Conservation (phyloP, 1,140 invertebrate genomes). For the Pseudoatta argentina region DNA sequence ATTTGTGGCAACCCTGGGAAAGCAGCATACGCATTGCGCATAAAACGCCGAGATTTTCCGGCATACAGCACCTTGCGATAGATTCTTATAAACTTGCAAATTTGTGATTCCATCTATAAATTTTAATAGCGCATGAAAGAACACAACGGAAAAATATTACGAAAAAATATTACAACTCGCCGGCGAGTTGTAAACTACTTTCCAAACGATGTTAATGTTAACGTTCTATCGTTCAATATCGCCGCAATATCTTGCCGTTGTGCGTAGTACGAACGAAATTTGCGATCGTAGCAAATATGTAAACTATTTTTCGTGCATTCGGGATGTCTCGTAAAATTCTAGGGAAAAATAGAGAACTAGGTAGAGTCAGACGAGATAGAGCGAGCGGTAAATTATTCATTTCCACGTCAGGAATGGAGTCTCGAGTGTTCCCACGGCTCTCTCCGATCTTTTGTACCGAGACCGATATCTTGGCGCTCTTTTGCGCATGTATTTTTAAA, state of each 20-base stretch:
- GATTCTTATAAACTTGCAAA: neutral
- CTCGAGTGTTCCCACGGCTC: slow-evolving; percentile 10
- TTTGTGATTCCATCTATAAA: neutral
- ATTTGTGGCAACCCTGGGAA: too few species aligned
- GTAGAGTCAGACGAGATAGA: neutral
- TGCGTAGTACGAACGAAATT: neutral
- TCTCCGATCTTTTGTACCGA: slow-evolving; percentile 44
- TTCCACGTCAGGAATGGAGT: slow-evolving; percentile 28
- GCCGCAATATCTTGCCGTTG: neutral
- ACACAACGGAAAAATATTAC: neutral
- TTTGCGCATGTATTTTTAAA: slow-evolving; percentile 59
- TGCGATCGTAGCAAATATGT: neutral
- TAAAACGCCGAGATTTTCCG: neutral
- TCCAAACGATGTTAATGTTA: neutral
- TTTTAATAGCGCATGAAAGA: neutral
- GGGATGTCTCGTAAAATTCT: slow-evolving; percentile 24
- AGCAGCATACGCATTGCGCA: too few species aligned
- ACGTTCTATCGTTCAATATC: neutral
- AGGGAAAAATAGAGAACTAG: neutral
- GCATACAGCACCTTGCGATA: neutral
- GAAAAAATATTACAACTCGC: too few species aligned
- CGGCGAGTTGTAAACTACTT: neutral
- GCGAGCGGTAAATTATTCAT: slow-evolving; percentile 54
- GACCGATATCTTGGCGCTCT: slow-evolving; percentile 12
- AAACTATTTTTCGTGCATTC: slow-evolving; percentile 18